Conservation (phyloP, 2,888 invertebrate genomes). For the Eurytoma adleriae region DNA sequence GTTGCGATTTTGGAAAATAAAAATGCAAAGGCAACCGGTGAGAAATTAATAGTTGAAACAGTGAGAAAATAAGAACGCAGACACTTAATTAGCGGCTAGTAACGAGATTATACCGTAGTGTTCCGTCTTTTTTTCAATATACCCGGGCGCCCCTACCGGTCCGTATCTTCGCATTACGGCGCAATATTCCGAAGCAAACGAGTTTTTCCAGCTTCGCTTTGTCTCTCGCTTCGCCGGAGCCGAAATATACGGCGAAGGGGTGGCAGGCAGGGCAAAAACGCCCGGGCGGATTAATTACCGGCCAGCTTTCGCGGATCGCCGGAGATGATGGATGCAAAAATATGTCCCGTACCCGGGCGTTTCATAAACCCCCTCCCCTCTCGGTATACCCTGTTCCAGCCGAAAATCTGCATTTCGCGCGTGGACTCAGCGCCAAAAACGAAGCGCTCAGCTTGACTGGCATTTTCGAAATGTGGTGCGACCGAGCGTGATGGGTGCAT, state of each 20-base stretch:
- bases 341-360: conserved; percentile 28
- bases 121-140: conserved; percentile 10
- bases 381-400: background rate
- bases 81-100: background rate
- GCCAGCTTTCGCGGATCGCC: conserved; percentile 40
- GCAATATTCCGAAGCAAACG: conserved; percentile 26
- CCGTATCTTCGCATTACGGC: background rate
- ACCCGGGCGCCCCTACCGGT: background rate
- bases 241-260: background rate
- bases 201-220: conserved; percentile 9
- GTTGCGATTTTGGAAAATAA: too few relatives aligned
- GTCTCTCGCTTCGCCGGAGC: background rate
- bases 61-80: background rate
- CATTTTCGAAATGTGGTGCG: conserved; percentile 9
- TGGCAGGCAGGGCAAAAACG: too few relatives aligned
- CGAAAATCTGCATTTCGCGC: conserved; percentile 32
- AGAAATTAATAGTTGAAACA: too few relatives aligned
- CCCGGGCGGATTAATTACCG: conserved; percentile 50
- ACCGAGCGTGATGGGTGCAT: background rate
- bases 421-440: background rate
- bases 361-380: conserved; percentile 36
- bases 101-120: background rate
- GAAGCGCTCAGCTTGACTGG: background rate
- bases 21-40: too few relatives aligned
- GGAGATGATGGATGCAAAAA: conserved; percentile 56